Evolutionary conservation across 2,113 vertebrate genomes (phyloP).

Genomic region (Trochalopteron elliotii): DNA sequence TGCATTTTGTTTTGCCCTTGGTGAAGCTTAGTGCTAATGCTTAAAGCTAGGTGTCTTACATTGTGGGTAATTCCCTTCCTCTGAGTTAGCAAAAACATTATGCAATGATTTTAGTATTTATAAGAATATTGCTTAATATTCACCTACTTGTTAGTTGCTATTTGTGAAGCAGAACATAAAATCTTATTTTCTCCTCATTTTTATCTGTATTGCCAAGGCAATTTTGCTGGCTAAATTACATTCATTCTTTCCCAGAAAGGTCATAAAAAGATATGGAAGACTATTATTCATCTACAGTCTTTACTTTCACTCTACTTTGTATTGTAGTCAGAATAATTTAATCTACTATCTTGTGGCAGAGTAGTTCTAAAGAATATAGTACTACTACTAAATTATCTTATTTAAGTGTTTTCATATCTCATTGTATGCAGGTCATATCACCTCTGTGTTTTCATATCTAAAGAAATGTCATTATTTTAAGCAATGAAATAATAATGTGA

Average conservation of each 20-base stretch:
- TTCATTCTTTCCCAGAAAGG: constrained; percentile 14
- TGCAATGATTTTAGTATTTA: not conserved
- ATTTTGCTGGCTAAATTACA: not conserved
- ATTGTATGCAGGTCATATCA: not conserved
- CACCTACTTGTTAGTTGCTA: not conserved
- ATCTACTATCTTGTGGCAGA: not conserved
- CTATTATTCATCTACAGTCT: not conserved
- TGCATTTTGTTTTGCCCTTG: not conserved
- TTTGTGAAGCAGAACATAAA: constrained; percentile 27
- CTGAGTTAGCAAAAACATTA: not conserved
- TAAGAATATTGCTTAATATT: not conserved
- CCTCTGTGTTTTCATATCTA: not conserved
- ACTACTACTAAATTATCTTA: not conserved
- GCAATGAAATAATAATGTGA: not conserved
- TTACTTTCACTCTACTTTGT: not conserved
- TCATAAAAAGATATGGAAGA: not conserved
- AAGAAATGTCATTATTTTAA: constrained; percentile 10
- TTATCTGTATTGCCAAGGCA: not conserved
- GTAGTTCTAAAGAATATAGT: not conserved
- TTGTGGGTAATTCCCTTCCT: not conserved
- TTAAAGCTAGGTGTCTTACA: not conserved
- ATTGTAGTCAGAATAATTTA: not conserved
- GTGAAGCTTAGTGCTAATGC: not conserved
- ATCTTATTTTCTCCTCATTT: constrained; percentile 33
- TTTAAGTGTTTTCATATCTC: not conserved